phyloP scores from a whole-genome alignment of 2,797 vertebrate genomes.

The Crenuchus spilurus region DNA sequence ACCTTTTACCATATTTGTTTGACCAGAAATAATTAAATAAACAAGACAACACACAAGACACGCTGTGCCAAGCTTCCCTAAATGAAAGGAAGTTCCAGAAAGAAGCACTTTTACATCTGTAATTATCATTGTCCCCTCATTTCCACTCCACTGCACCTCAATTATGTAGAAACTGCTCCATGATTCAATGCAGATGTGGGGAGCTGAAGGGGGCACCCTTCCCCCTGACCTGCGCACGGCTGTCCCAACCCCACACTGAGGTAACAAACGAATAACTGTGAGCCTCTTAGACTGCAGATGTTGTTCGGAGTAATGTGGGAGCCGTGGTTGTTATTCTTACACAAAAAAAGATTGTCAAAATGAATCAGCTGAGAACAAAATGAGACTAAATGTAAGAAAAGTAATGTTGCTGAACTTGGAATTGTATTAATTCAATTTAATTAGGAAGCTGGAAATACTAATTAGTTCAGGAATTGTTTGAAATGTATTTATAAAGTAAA shows the following conservation, averaged over 20 bases:
- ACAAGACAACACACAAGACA: neutral
- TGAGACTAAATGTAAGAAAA: too few species aligned
- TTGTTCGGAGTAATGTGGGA: neutral
- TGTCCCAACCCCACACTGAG: neutral
- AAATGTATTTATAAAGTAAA: too few species aligned
- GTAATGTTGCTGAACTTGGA: too few species aligned
- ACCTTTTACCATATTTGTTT: neutral
- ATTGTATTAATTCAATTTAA: too few species aligned
- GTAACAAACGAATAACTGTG: neutral
- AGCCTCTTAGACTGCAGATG: neutral
- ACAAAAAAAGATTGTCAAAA: neutral
- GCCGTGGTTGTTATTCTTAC: too few species aligned
- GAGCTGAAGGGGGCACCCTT: neutral
- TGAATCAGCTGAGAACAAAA: neutral
- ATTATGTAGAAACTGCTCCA: slow-evolving; percentile 45
- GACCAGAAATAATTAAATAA: neutral
- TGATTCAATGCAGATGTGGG: slow-evolving; percentile 64
- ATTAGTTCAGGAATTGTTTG: too few species aligned
- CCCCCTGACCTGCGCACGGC: slow-evolving; percentile 2
- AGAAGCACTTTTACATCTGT: slow-evolving; percentile 14
- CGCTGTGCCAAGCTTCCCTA: neutral
- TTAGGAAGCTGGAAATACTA: too few species aligned
- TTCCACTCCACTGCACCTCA: slow-evolving; percentile 52
- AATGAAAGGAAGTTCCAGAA: slow-evolving; percentile 6
- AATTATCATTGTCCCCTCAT: slow-evolving; percentile 35